Base-by-base conservation (phyloP, 2,113 vertebrate genomes). In the Paratilapia polleni region DNA sequence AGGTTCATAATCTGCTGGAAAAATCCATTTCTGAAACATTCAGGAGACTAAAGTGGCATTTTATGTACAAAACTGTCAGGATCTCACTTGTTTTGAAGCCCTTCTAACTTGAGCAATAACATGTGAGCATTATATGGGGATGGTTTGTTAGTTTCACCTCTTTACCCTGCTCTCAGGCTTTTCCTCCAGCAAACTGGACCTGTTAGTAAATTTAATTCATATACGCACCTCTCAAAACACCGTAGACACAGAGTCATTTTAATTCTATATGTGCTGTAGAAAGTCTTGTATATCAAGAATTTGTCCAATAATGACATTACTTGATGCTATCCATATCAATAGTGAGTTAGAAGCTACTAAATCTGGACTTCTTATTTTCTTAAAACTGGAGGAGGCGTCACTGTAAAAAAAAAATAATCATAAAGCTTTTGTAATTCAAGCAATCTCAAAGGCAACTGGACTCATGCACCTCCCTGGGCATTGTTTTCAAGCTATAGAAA, bases 401-500 rank as follows among this genome's bases (percentile, higher is more conserved):
- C 12, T 43, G 12, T 12, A n/a, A 34, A 3, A 34, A 43, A 43
- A 14, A 43, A 14, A 14, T 43, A 43, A 43, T 5, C 41, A 13
- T 14, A 12, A 43, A 43, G 4, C 41, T 14, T 43, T 43, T 43
- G 41, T 43, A 14, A 14, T 13, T 41, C 43, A 70, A 49, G 43
- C 26, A 20, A 52, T 28, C 43, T 0, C 5, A 47, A 47, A 47
- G 43, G 13, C 5, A 4, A 47, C 43, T 41, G 9, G 17, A 20
- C 41, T 70, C 0, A 3, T 0, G 24, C 24, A 28, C 5, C 43
- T 70, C 43, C 17, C 24, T 70, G 6, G 19, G 43, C 17, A 7
- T 1, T 70, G 24, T 70, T 52, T 70, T 43, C 43, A 70, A 9
- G 9, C 17, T 70, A 0, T 20, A 0, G 24, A 70, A 70, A 49